Evolutionary conservation across 2,888 invertebrate genomes (phyloP), one percentile per base, ranked within the genome.

Genomic region (Podotricha telesiphe): DNA sequence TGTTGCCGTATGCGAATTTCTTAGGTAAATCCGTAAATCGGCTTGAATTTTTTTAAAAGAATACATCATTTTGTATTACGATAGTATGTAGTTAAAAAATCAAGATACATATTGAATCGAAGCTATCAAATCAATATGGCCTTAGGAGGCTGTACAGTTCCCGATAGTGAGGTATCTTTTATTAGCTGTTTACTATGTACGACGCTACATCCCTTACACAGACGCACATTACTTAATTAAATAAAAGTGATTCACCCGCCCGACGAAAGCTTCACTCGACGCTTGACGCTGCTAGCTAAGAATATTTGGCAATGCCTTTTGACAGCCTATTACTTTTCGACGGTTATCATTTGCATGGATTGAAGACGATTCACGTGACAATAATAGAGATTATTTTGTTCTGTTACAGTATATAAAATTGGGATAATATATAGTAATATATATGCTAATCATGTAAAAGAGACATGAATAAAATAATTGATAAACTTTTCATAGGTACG

Each of bases 261-360:
- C 80, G 84, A 80, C 82, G 84, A 87, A 84, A 87, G 84, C 85
- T 84, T 86, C 86, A 81, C 82, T 84, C 85, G 79, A 76, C 86
- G 80, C 82, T 79, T 73, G 76, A 78, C 79, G 80, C 79, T 80
- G 82, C 81, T 82, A 82, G 82, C 82, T 75, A 82, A 81, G 82
- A 82, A 81, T 81, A 86, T 87, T 91, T 92, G 91, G 92, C 92
- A 91, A 86, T 84, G 86, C 84, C 71, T 79, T 89, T 85, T 89
- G 91, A 91, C 91, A 91, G 85, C 80, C 87, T 85, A 91, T 89
- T 90, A 91, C 89, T 90, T 85, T 83, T 85, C 88, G 91, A 91
- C 89, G 79, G 77, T 86, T 83, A 87, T 88, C 82, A 86, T 89
- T 89, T 89, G 84, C 77, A 80, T 76, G 73, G 76, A 80, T 83